These are phyloP conservation scores for Choreutis nemorana DNA, from an alignment of 2,888 invertebrate genomes.

Conservation along the genomic window DNA sequence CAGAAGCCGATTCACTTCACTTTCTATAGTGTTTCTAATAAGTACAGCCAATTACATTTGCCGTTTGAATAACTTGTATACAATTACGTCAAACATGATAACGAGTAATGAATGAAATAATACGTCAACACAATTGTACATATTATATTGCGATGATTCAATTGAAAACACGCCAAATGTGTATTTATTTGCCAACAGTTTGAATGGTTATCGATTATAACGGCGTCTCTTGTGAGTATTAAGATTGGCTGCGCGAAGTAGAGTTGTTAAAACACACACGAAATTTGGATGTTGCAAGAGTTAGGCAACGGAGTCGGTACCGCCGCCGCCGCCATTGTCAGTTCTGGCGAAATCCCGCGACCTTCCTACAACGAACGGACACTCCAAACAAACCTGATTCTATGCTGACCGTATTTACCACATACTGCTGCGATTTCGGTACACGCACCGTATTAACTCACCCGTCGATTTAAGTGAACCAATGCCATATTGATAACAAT, in stretches of 20 bases:
- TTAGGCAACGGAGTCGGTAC: slow-evolving; percentile 45
- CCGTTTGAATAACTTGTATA: no score
- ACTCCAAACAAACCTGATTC: slow-evolving; percentile 50
- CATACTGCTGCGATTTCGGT: background rate
- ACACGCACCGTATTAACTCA: slow-evolving; percentile 1
- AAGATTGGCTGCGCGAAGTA: no score
- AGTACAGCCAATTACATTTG: no score
- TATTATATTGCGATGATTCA: slow-evolving; percentile 1
- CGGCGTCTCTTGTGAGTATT: no score
- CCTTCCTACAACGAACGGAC: slow-evolving; percentile 57
- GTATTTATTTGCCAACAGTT: no score
- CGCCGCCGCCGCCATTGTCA: slow-evolving; percentile 50
- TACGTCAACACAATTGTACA: slow-evolving; percentile 8
- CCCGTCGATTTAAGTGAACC: no score
- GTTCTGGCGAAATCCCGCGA: slow-evolving; percentile 56
- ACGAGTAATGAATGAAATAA: slow-evolving; percentile 16
- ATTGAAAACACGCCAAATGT: slow-evolving; percentile 3
- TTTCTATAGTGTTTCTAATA: no score
- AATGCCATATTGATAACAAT: no score
- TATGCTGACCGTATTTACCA: slow-evolving; percentile 3
- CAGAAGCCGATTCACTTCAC: no score
- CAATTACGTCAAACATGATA: slow-evolving; percentile 11
- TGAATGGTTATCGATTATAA: no score
- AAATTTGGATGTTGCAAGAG: slow-evolving; percentile 58
- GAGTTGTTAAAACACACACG: slow-evolving; percentile 59